A percentile compares a stretch with the other conserved stretches of the same genome.
phyloP scores from a whole-genome alignment of 37 sponge, comb jelly and placozoan genomes.

The Diacarnus erythraeanus region DNA sequence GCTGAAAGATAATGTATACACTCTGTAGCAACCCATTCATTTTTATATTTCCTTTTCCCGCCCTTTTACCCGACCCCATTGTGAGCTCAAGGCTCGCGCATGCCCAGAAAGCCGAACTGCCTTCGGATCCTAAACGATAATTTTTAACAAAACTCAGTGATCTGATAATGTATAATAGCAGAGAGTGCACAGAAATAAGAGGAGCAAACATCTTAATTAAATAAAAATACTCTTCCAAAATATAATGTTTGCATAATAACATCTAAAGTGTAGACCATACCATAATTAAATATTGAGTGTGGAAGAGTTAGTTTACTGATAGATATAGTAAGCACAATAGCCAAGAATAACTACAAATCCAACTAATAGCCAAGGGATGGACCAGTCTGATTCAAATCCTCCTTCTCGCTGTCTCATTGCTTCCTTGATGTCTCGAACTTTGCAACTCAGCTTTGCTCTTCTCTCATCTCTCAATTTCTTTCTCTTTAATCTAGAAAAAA shows the following conservation, averaged over 20 bases:
- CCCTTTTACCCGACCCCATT: background rate
- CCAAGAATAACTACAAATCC: conserved; percentile 48
- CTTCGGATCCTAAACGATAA: background rate
- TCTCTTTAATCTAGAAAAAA: conserved; percentile 4
- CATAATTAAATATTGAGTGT: background rate
- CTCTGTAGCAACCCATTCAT: background rate
- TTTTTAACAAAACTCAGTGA: too few species aligned
- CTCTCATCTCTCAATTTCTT: background rate
- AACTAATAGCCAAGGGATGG: conserved; percentile 40
- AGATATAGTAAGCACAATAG: conserved; percentile 45
- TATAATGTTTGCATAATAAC: background rate
- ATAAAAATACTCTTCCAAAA: background rate
- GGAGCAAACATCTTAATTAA: background rate
- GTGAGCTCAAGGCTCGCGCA: background rate
- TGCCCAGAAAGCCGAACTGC: background rate
- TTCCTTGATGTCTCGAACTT: conserved; percentile 45
- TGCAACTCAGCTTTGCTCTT: conserved; percentile 11
- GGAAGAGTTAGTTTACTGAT: background rate
- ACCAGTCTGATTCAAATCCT: conserved; percentile 15
- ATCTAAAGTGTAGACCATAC: background rate
- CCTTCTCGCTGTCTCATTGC: conserved; percentile 23
- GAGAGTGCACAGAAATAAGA: background rate
- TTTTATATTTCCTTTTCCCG: background rate
- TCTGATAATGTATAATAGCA: too few species aligned
- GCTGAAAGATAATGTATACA: background rate